Conservation (phyloP, 2,797 vertebrate species). For the Triplophysa yarkandensis region DNA sequence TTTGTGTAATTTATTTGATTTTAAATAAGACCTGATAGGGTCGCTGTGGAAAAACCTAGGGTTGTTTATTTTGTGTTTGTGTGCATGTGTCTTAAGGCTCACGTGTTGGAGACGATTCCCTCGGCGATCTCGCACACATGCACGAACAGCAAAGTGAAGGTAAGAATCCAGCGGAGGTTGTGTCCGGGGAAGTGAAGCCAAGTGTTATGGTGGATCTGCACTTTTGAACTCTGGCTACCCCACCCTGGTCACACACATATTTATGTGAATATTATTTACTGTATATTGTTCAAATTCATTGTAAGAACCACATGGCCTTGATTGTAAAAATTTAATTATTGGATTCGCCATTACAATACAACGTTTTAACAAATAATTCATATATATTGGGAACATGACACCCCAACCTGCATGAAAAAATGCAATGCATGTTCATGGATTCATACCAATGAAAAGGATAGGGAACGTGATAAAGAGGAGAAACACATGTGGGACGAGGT, state of each 20-base stretch:
- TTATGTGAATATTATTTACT: not conserved
- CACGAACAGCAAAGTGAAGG: slow-evolving; percentile 91
- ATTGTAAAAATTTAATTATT: not conserved
- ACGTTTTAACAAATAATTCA: not conserved
- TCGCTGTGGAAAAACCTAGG: not conserved
- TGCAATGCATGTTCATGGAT: not conserved
- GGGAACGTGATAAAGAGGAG: slow-evolving; percentile 98
- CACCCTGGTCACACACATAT: slow-evolving; percentile 79
- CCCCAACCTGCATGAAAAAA: not conserved
- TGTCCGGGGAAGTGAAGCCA: slow-evolving; percentile 99
- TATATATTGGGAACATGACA: not conserved
- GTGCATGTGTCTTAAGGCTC: slow-evolving; percentile 59
- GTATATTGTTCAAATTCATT: not conserved
- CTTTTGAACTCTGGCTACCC: slow-evolving; percentile 98
- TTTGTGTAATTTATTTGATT: no score
- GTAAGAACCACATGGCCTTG: not conserved
- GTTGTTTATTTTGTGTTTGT: slow-evolving; percentile 7
- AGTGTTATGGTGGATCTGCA: slow-evolving; percentile 98
- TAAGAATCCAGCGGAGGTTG: slow-evolving; percentile 96
- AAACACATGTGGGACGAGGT: slow-evolving; percentile 96
- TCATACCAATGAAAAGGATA: slow-evolving; percentile 95
- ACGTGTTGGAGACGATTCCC: slow-evolving; percentile 92
- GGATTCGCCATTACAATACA: not conserved
- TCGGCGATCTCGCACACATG: slow-evolving; percentile 98
- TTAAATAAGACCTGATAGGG: not conserved